Evolutionary conservation across 2,888 invertebrate genomes (phyloP), one percentile per base, ranked within the genome.

Genomic region (Tetanocera ferruginea): DNA sequence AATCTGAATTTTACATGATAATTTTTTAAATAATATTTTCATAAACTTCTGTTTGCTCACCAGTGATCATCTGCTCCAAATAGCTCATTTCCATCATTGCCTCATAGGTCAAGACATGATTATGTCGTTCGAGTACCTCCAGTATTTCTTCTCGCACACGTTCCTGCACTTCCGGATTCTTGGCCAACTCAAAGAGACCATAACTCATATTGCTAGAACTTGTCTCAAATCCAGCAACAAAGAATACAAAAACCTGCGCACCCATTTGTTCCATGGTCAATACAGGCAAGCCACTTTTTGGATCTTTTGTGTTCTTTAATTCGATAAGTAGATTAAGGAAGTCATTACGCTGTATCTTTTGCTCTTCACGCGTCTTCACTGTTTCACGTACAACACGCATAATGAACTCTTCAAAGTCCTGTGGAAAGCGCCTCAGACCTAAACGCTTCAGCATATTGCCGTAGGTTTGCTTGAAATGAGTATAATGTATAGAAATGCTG

Each of bases 221-320:
- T 0, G 92, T 91, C 84, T 92, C 92, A 77, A 90, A 92, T 1
- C 92, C 92, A 43, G 91, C 92, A 0, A 86, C 78, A 77, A 91
- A 91, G 81, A 93, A 92, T 0, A 91, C 84, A 43, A 91, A 89
- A 3, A 92, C 91, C 77, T 93, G 92, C 0, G 92, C 90, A 0
- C 91, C 89, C 5, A 93, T 81, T 52, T 92, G 84, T 3, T 91
- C 88, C 11, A 91, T 84, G 0, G 90, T 87, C 0, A 92, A 83
- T 3, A 87, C 78, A 0, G 77, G 76, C 0, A 69, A 19, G 5
- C 80, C 81, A 25, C 82, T 79, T 2, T 0, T 37, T 0, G 31
- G 3, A n/a, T 78, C 77, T 3, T 81, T 72, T 0, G 82, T 70
- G 17, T 85, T 82, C 37, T 85, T 86, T 28, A 87, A 62, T 5